Evolutionary conservation across 1,140 invertebrate genomes (phyloP).

Genomic region (Gryllus bimaculatus): DNA sequence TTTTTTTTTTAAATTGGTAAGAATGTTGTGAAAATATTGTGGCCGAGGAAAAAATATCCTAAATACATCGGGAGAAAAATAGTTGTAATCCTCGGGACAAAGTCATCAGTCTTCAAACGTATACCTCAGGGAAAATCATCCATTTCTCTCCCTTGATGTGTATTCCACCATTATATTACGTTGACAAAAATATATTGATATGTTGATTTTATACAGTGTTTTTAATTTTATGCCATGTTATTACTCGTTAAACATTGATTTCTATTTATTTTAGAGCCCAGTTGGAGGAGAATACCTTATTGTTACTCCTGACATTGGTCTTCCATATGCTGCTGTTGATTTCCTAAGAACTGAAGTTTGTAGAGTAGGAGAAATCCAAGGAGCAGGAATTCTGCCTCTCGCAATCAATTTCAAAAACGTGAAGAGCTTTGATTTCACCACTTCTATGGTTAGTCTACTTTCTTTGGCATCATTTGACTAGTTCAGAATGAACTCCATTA

Average conservation of each 20-base stretch:
- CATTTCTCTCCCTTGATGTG: too few relatives aligned
- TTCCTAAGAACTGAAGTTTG: constrained; percentile 41
- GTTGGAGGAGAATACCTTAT: constrained; percentile 40
- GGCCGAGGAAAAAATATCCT: too few relatives aligned
- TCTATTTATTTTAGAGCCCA: constrained; percentile 20
- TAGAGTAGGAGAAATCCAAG: constrained; percentile 34
- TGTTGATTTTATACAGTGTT: too few relatives aligned
- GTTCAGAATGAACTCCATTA: constrained; percentile 13
- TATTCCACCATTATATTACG: too few relatives aligned
- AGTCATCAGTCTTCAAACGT: too few relatives aligned
- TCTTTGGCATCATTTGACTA: constrained; percentile 12
- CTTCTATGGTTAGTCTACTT: constrained; percentile 38
- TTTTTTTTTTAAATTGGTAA: too few relatives aligned
- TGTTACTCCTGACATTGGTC: constrained; percentile 47
- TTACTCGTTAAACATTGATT: background rate
- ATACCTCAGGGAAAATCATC: too few relatives aligned
- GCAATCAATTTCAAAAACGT: constrained; percentile 50
- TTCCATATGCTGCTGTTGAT: constrained; percentile 55
- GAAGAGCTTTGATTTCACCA: constrained; percentile 51
- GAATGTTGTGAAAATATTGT: too few relatives aligned
- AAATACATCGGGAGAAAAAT: too few relatives aligned
- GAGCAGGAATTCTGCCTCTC: constrained; percentile 37
- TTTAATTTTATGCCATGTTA: too few relatives aligned
- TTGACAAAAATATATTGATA: too few relatives aligned
- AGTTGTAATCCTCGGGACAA: too few relatives aligned